Percentiles rank a stretch among this genome's conserved stretches.
phyloP scores from a whole-genome alignment of 2,797 vertebrate species.

The Eulemur rubriventer region DNA sequence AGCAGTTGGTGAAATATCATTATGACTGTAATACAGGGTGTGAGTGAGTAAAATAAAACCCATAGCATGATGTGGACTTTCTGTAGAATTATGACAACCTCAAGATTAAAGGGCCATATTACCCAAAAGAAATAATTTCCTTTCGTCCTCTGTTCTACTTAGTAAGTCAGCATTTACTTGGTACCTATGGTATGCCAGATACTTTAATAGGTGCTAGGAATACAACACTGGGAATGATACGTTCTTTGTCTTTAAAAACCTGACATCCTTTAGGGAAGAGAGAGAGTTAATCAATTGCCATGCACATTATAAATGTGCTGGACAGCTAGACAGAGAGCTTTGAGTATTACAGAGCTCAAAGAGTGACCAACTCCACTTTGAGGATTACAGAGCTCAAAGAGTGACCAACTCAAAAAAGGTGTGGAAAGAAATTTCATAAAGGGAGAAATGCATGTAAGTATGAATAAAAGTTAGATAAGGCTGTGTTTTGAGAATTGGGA shows the following conservation, averaged over 20 bases:
- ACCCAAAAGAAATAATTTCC: neutral
- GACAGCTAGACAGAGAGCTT: neutral
- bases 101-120: neutral
- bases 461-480: neutral
- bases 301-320: neutral
- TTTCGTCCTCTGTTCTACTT: neutral
- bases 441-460: neutral
- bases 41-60: neutral
- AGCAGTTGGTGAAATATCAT: conserved; percentile 52
- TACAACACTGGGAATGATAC: neutral
- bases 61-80: neutral
- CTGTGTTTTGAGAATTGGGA: neutral
- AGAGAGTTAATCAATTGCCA: neutral
- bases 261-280: neutral
- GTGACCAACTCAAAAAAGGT: neutral
- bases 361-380: neutral
- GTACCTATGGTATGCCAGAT: neutral
- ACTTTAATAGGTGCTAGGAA: neutral
- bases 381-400: neutral
- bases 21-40: neutral
- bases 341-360: neutral
- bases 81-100: neutral
- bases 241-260: neutral
- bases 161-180: neutral
- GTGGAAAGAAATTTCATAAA: neutral